A percentile compares a stretch with the other conserved stretches of the same genome.
phyloP scores from a whole-genome alignment of 2,888 invertebrate genomes.

The Frankliniella fusca region DNA sequence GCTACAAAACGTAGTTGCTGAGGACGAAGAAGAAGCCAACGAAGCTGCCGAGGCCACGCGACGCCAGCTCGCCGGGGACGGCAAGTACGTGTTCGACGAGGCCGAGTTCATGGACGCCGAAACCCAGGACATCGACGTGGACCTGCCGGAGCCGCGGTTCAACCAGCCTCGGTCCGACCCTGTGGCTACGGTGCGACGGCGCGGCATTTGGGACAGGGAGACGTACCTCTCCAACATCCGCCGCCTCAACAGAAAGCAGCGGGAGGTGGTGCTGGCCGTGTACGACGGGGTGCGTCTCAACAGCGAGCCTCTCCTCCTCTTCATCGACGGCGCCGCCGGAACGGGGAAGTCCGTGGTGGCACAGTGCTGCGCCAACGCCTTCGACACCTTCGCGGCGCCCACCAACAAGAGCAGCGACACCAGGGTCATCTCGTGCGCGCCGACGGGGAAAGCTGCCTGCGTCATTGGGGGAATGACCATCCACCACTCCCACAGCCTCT shows the following conservation, averaged over 20 bases:
- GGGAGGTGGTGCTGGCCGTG: slow-evolving; percentile 10
- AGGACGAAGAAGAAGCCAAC: not conserved
- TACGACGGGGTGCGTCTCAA: slow-evolving; percentile 10
- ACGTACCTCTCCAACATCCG: not conserved
- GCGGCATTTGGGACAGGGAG: not conserved
- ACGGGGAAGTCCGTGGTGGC: not conserved
- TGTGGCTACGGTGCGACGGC: not conserved
- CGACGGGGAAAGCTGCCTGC: not conserved
- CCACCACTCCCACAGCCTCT: not conserved
- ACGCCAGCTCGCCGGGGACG: not conserved
- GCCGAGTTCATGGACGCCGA: slow-evolving; percentile 11
- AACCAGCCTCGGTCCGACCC: not conserved
- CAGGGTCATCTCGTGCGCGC: not conserved
- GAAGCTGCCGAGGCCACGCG: not conserved
- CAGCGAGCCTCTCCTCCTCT: not conserved
- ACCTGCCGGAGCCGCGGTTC: slow-evolving; percentile 5
- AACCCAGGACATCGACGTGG: not conserved
- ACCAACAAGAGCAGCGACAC: not conserved
- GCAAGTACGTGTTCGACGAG: slow-evolving; percentile 4
- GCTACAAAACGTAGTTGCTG: not conserved
- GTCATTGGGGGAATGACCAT: slow-evolving; percentile 1
- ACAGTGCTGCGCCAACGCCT: not conserved
- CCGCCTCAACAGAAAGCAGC: not conserved
- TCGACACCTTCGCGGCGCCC: not conserved
- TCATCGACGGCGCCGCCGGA: not conserved